Conservation (phyloP, 2,888 invertebrate genomes). For the Neoascia interrupta region DNA sequence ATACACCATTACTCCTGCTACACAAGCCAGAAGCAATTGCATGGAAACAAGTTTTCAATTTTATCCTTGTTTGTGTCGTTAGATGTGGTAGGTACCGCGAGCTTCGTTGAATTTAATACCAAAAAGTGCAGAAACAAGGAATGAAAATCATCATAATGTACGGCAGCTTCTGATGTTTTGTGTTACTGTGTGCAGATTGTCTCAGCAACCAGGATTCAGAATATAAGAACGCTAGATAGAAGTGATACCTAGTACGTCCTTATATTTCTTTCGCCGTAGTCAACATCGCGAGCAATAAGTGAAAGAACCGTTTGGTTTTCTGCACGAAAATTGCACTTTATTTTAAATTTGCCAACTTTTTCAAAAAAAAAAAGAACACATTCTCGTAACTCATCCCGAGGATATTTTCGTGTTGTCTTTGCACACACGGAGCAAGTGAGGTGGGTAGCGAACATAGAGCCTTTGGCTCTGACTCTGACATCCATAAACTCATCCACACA, state of each 20-base stretch:
- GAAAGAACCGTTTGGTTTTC: constrained; percentile 34
- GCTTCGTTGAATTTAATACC: constrained; percentile 36
- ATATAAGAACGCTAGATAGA: too few relatives aligned
- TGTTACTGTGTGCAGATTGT: constrained; percentile 46
- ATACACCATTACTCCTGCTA: constrained; percentile 3
- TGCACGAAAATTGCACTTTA: constrained; percentile 58
- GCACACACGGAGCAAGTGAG: constrained; percentile 1
- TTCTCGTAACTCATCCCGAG: constrained; percentile 23
- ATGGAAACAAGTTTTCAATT: constrained; percentile 60
- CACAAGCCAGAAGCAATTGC: constrained; percentile 41
- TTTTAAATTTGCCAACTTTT: constrained; percentile 44
- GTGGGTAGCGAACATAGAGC: background rate
- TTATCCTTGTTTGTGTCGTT: constrained; percentile 32
- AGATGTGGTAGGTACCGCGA: background rate
- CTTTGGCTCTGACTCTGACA: background rate
- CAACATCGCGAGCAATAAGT: constrained; percentile 14
- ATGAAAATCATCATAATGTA: constrained; percentile 43
- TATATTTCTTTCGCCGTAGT: background rate
- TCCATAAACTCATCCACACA: too few relatives aligned
- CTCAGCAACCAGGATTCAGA: too few relatives aligned
- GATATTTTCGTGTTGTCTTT: constrained; percentile 29
- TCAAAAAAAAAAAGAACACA: constrained; percentile 29
- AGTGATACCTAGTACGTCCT: too few relatives aligned
- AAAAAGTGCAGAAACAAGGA: constrained; percentile 33
- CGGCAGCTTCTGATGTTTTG: constrained; percentile 30